Base-by-base conservation (phyloP, 2,113 vertebrate genomes). In the Anas platyrhynchos region DNA sequence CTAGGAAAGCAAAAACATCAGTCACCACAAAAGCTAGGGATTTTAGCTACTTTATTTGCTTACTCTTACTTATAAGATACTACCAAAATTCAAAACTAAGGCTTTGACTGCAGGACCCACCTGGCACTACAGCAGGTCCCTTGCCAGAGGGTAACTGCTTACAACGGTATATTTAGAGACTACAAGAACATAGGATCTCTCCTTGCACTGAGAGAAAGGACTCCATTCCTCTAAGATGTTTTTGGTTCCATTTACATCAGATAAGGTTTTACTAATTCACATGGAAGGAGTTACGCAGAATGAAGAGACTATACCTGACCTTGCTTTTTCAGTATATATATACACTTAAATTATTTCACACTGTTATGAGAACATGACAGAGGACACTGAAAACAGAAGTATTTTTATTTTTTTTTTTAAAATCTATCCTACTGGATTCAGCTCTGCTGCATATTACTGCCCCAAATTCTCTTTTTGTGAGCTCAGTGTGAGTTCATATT, bases 251-350 rank as follows among this genome's bases (percentile, higher is more conserved):
- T 44, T 89, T 79, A 61, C 15, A 59, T 41, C 36, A 72, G 5
- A 11, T 36, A 69, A 79, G 2, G 4, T 8, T 4, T 6, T 6
- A 68, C 11, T 4, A 56, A 72, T n/a, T 41, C 23, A 83, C 67
- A 18, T 12, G 15, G 84, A 81, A 6, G 0, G 0, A 86, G 13
- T 65, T 82, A 65, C 12, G 18, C 5, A 72, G 59, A 5, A 32
- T 0, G 0, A 29, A 68, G 10, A 61, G 4, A n/a, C 6, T 2
- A 0, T 13, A 46, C 14, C n/a, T 48, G 32, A 61, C 41, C 31
- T 73, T 43, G 12, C 9, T 56, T 10, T 18, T 68, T 38, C n/a
- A 54, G 23, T 11, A 34, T 6, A 27, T 2, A 11, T 36, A n/a
- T 5, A 27, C 2, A 11, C n/a, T 79, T 79, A 79, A 86, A 38